Percentiles rank a stretch among this genome's conserved stretches.
phyloP scores from a whole-genome alignment of 2,797 vertebrate genomes.

The Borostomias antarcticus region DNA sequence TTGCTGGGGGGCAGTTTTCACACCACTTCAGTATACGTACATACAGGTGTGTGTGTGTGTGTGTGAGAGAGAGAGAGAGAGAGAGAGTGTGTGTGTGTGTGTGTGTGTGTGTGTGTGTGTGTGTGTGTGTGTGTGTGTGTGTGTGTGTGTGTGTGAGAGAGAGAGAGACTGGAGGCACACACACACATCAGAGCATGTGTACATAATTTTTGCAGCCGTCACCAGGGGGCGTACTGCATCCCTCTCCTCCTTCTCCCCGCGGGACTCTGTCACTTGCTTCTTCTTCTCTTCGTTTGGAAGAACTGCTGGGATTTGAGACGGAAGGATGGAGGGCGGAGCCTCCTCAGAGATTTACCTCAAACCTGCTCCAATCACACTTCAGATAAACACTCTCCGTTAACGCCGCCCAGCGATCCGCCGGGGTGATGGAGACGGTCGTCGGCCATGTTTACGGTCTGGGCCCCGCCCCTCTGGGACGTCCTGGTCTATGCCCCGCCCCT shows the following conservation, averaged over 20 bases:
- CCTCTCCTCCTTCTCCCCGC: constrained; percentile 48
- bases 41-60: too few relatives aligned
- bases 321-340: constrained; percentile 46
- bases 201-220: constrained; percentile 69
- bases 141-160: constrained; percentile 8
- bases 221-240: constrained; percentile 49
- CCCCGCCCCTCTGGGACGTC: constrained; percentile 19
- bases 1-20: constrained; percentile 30
- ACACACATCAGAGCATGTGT: constrained; percentile 64
- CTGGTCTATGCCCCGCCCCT: constrained; percentile 27
- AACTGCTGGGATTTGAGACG: constrained; percentile 59
- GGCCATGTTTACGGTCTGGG: background rate
- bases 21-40: constrained; percentile 34
- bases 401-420: background rate
- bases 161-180: constrained; percentile 26
- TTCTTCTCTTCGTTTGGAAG: constrained; percentile 49
- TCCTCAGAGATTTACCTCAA: constrained; percentile 66
- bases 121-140: too few relatives aligned
- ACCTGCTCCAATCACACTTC: constrained; percentile 34
- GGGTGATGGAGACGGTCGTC: background rate
- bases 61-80: constrained; percentile 22
- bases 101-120: constrained; percentile 38
- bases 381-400: background rate
- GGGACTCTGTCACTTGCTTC: constrained; percentile 52
- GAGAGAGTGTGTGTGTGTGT: constrained; percentile 6